phyloP scores from a whole-genome alignment of 2,797 vertebrate genomes.

The Phataginus tricuspis region DNA sequence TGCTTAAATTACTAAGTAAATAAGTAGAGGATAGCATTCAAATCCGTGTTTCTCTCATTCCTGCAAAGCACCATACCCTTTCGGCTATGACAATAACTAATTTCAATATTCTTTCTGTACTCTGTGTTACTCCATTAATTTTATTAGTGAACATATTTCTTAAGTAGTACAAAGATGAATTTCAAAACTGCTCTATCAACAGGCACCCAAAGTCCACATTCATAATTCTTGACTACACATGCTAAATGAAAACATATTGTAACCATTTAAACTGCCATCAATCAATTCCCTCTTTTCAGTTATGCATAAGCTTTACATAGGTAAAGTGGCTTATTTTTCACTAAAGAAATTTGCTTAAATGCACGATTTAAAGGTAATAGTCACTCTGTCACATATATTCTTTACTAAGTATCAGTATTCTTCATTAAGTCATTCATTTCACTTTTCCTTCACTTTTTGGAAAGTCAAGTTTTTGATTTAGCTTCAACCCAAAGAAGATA shows the following conservation, averaged over 20 bases:
- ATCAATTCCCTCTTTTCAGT: slow-evolving; percentile 3
- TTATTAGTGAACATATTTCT: slow-evolving; percentile 60
- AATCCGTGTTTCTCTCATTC: neutral
- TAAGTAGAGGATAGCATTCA: neutral
- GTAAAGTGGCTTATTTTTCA: slow-evolving; percentile 39
- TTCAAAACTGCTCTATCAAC: slow-evolving; percentile 19
- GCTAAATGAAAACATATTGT: slow-evolving; percentile 48
- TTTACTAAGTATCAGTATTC: neutral
- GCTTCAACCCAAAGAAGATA: slow-evolving; percentile 2
- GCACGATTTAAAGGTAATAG: slow-evolving; percentile 6
- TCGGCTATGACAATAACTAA: neutral
- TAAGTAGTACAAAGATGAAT: slow-evolving; percentile 50
- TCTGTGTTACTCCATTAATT: slow-evolving; percentile 49
- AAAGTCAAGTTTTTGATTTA: slow-evolving; percentile 10
- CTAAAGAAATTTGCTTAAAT: slow-evolving; percentile 25
- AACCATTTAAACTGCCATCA: slow-evolving; percentile 48
- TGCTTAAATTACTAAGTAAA: slow-evolving; percentile 12
- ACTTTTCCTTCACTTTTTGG: neutral
- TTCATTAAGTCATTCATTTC: neutral
- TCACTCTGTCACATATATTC: neutral
- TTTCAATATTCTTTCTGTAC: slow-evolving; percentile 22
- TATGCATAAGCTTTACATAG: slow-evolving; percentile 2
- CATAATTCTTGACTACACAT: slow-evolving; percentile 40
- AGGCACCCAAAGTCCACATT: slow-evolving; percentile 26
- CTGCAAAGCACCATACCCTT: neutral